Evolutionary conservation across 2,888 invertebrate species (phyloP), one percentile per base, ranked within the genome.

Genomic region (Cabera pusaria): DNA sequence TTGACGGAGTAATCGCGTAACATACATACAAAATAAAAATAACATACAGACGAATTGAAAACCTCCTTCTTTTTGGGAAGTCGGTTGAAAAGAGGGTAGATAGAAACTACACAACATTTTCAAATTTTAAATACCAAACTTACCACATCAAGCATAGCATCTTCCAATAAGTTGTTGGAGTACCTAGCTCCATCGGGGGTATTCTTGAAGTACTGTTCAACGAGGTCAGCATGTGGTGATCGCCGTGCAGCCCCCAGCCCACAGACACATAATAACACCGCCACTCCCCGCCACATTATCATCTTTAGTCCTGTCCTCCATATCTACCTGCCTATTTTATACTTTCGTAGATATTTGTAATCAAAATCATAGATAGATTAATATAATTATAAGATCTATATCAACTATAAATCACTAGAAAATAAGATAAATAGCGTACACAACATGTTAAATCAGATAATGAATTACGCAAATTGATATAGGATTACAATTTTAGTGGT

Each of bases 61-160:
- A n/a, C n/a, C n/a, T n/a, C n/a, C n/a, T n/a, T n/a, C n/a, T n/a
- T n/a, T n/a, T n/a, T n/a, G n/a, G n/a, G n/a, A n/a, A n/a, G n/a
- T n/a, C n/a, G n/a, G n/a, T n/a, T n/a, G n/a, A n/a, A n/a, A n/a
- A n/a, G n/a, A n/a, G n/a, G n/a, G n/a, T n/a, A n/a, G n/a, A n/a
- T n/a, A n/a, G n/a, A n/a, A n/a, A n/a, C n/a, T n/a, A n/a, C n/a
- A n/a, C n/a, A n/a, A n/a, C n/a, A n/a, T n/a, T n/a, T n/a, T n/a
- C n/a, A n/a, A n/a, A n/a, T n/a, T 7, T 20, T 2, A 22, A 18
- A 26, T 16, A 20, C 4, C 6, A n/a, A 3, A 41, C 69, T 53
- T 40, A 74, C 72, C 59, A 66, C 70, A 44, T 70, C 71, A 6
- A 74, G 50, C 19, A 56, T 34, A 6, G 72, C 72, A 57, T 74